Conservation (phyloP, 2,888 invertebrate genomes). For the Tipula confusa region DNA sequence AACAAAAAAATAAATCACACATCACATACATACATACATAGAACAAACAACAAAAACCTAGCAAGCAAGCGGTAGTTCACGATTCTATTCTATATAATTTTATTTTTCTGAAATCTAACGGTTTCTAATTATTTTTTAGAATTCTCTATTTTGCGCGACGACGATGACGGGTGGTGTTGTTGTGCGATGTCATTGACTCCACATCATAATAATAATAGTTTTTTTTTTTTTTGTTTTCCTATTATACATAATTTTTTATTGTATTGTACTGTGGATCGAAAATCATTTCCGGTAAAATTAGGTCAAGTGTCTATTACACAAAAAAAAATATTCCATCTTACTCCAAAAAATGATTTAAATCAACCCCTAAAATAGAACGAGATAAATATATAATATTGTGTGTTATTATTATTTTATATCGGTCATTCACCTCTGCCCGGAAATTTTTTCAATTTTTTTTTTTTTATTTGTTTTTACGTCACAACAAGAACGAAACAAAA, state of each 20-base stretch:
- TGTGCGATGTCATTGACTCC: neutral
- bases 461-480: conserved; percentile 13
- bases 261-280: neutral
- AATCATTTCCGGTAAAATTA: conserved; percentile 12
- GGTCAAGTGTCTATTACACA: neutral
- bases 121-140: conserved; percentile 26
- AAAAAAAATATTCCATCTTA: neutral
- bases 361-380: conserved; percentile 14
- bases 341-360: neutral
- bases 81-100: conserved; percentile 4
- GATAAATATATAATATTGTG: neutral
- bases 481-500: conserved; percentile 20
- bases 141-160: conserved; percentile 9
- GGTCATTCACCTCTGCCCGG: conserved; percentile 25
- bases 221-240: neutral
- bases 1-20: conserved; percentile 5
- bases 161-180: neutral
- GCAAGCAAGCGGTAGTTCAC: conserved; percentile 26
- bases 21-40: neutral
- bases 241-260: neutral
- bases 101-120: neutral
- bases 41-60: neutral
- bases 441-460: neutral
- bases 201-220: neutral
- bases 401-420: neutral